Percentiles rank a stretch among this genome's conserved stretches.
Conservation (phyloP, 2,888 invertebrate species). For the Emmelina monodactyla region DNA sequence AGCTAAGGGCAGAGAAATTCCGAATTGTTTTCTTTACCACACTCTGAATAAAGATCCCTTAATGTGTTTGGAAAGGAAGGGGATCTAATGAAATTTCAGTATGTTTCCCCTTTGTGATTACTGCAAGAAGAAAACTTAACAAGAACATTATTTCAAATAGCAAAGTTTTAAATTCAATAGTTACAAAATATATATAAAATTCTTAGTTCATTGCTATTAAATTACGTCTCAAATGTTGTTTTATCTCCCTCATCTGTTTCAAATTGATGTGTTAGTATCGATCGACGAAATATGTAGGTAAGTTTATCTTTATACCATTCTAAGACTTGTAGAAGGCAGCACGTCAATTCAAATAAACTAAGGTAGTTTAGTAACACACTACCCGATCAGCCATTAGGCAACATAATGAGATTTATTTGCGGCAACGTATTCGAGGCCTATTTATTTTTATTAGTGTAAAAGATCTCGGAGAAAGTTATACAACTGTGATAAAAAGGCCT, state of each 20-base stretch:
- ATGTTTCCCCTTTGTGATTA: too few species aligned
- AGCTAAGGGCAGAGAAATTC: slow-evolving; percentile 45
- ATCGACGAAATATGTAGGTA: slow-evolving; percentile 24
- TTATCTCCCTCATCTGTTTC: too few species aligned
- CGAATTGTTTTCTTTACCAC: slow-evolving; percentile 49
- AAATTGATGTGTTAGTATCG: too few species aligned
- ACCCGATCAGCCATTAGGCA: slow-evolving; percentile 25
- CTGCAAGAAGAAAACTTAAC: too few species aligned
- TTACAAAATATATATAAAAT: too few species aligned
- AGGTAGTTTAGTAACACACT: slow-evolving; percentile 33
- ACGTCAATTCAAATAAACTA: slow-evolving; percentile 34
- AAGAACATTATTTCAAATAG: too few species aligned
- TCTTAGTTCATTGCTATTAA: too few species aligned
- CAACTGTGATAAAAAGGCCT: neutral
- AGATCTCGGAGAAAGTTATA: slow-evolving; percentile 9
- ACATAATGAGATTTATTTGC: slow-evolving; percentile 36
- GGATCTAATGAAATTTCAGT: too few species aligned
- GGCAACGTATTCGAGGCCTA: slow-evolving; percentile 9
- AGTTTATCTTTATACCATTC: too few species aligned
- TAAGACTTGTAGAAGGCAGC: slow-evolving; percentile 26
- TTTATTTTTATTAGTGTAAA: slow-evolving; percentile 15
- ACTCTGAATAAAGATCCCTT: slow-evolving; percentile 35
- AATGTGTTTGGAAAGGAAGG: too few species aligned
- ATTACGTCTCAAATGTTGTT: too few species aligned
- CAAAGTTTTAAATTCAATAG: too few species aligned